Percentiles rank a stretch among this genome's conserved stretches.
Conservation (phyloP, 2,113 vertebrate species). For the Pyrgilauda ruficollis region DNA sequence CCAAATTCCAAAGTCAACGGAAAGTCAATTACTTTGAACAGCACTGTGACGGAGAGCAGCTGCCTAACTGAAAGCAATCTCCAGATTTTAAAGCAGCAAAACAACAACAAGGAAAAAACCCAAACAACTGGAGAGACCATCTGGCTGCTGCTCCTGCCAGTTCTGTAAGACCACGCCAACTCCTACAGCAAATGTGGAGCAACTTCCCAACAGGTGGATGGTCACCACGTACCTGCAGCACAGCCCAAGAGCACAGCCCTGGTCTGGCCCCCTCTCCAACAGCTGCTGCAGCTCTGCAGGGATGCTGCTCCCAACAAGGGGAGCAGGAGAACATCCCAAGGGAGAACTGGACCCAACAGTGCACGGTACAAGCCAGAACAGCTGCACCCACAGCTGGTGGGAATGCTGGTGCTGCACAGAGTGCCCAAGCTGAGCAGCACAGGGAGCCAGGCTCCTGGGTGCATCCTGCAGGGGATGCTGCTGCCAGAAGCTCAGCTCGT, state of each 20-base stretch:
- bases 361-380: neutral
- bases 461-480: neutral
- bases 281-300: neutral
- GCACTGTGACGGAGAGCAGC: neutral
- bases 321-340: neutral
- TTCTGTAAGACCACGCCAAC: fast-evolving
- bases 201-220: neutral
- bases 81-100: neutral
- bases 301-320: neutral
- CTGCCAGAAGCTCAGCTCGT: neutral
- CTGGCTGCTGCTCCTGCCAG: neutral
- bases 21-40: neutral
- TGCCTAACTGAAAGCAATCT: neutral
- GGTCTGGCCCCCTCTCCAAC: neutral
- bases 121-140: neutral
- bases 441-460: fast-evolving
- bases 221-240: neutral
- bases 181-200: neutral
- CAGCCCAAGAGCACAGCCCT: fast-evolving
- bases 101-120: neutral
- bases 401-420: neutral
- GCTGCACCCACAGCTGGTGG: neutral
- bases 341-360: neutral
- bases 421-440: neutral
- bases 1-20: neutral